A percentile compares a stretch with the other conserved stretches of the same genome.
Evolutionary conservation across 2,113 vertebrate species (phyloP).

Genomic region (Coryphaenoides rupestris): DNA sequence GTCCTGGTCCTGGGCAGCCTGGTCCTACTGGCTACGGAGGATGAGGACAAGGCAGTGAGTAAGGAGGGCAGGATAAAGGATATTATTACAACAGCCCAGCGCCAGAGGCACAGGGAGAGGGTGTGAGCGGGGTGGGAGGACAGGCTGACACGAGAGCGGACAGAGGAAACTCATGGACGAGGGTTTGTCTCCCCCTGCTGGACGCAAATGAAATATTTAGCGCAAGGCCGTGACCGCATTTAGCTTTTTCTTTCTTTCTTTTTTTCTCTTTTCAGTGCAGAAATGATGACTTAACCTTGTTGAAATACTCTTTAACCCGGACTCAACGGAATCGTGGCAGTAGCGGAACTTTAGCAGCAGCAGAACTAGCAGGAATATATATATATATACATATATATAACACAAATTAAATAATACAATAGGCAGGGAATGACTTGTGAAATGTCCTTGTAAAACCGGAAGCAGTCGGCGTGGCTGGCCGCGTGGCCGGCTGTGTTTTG

Average conservation of each 20-base stretch:
- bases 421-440: not conserved
- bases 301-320: constrained; percentile 8
- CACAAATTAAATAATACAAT: not conserved
- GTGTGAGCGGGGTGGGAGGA: no score
- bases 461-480: no score
- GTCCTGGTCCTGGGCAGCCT: no score
- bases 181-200: constrained; percentile 39
- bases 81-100: no score
- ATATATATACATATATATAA: not conserved
- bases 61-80: no score
- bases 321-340: constrained; percentile 65
- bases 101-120: no score
- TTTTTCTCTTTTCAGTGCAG: not conserved
- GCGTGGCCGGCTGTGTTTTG: no score
- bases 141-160: not conserved
- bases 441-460: no score
- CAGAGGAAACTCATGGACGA: constrained; percentile 8
- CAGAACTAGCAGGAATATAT: constrained; percentile 47
- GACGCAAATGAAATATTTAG: constrained; percentile 15
- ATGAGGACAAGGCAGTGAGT: no score
- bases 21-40: no score
- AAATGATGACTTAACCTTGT: constrained; percentile 2
- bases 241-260: no score
- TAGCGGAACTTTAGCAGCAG: constrained; percentile 68
- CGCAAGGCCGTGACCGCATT: no score